Evolutionary conservation across 2,113 vertebrate genomes (phyloP), one percentile per base, ranked within the genome.

Genomic region (Arenaria interpres): DNA sequence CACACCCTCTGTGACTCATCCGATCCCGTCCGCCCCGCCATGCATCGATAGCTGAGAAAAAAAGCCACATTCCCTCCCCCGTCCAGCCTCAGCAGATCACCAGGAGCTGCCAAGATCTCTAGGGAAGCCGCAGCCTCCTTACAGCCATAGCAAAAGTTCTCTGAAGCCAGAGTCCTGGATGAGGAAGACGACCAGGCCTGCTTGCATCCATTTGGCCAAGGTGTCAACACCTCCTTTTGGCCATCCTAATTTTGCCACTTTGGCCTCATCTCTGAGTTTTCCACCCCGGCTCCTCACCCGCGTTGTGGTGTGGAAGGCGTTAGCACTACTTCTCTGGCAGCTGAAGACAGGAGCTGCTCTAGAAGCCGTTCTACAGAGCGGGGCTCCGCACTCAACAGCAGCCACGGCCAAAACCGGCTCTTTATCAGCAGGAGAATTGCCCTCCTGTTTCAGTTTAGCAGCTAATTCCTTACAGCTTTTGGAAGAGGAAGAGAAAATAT

Each of bases 391-490:
- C 67, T 92, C 64, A 45, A 48, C 46, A 59, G 67, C 7, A 7
- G 45, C 60, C 4, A 43, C 1, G 5, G 94, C 96, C 95, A 93
- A 76, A 82, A 57, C 2, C 14, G 2, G 51, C 93, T 94, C 91
- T 97, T 93, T 94, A 96, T 91, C 95, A 95, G 91, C 79, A 92
- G 53, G 57, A 96, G 82, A 95, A 88, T 14, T 89, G 87, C 81
- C 91, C 91, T 97, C 94, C 86, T 93, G 92, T 66, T 97, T 94
- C 46, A 93, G 95, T 93, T 97, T 91, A 97, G 96, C 96, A 96
- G 95, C 91, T 97, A 96, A 95, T 96, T 90, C 79, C 89, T 87
- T 91, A 95, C 96, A 97, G 97, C 73, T 90, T 96, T 97, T 92
- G 95, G 95, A 96, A 96, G 45, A 72, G 96, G 87, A 94, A 92